Percentiles rank a stretch among this genome's conserved stretches.
These are phyloP conservation scores for Paralichthys olivaceus DNA, from an alignment of 2,113 vertebrate species.

Conservation along the genomic window DNA sequence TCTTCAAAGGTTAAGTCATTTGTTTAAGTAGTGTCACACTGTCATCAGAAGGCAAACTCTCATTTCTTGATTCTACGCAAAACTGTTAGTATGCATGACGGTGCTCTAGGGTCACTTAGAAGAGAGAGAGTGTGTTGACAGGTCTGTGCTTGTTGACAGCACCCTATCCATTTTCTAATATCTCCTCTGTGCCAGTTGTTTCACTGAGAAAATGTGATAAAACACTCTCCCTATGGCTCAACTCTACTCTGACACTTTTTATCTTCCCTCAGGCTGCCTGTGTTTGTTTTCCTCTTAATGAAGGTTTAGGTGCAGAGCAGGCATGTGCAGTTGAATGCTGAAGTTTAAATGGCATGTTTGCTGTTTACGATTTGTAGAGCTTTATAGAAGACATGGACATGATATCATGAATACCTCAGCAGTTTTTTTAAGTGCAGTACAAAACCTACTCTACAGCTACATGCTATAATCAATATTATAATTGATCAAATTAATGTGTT, in stretches of 20 bases:
- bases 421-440: background rate
- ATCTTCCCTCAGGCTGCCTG: constrained; percentile 10
- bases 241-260: constrained; percentile 9
- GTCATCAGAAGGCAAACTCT: constrained; percentile 12
- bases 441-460: too few relatives aligned
- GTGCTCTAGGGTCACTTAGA: constrained; percentile 16
- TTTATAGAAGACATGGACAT: background rate
- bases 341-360: constrained; percentile 11
- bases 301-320: constrained; percentile 12
- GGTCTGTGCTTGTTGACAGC: constrained; percentile 31
- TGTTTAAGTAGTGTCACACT: constrained; percentile 7
- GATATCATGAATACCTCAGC: background rate
- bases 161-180: constrained; percentile 54
- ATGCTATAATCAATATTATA: too few relatives aligned
- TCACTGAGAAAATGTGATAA: constrained; percentile 48
- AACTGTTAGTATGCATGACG: constrained; percentile 24
- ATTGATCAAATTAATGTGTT: too few relatives aligned
- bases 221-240: constrained; percentile 5
- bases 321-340: constrained; percentile 15
- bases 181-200: constrained; percentile 57
- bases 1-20: constrained; percentile 36
- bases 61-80: constrained; percentile 3
- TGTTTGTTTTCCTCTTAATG: constrained; percentile 30
- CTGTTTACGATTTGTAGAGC: background rate
- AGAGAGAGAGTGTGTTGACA: constrained; percentile 13